A percentile compares a stretch with the other conserved stretches of the same genome.
These are phyloP conservation scores for Eilema griseolum DNA, from an alignment of 2,888 invertebrate species.

Conservation along the genomic window DNA sequence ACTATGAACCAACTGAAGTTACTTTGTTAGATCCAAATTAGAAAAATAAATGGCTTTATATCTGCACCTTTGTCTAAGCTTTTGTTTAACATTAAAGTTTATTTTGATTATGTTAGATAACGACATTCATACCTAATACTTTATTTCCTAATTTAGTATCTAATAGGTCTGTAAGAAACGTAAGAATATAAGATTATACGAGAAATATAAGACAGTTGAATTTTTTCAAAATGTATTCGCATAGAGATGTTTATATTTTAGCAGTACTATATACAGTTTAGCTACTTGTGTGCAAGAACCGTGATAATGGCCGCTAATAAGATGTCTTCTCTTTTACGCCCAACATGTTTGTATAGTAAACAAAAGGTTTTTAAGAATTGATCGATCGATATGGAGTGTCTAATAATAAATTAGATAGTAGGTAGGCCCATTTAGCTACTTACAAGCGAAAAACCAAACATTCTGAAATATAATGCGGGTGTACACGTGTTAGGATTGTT, in stretches of 20 bases:
- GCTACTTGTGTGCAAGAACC: background rate
- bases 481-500: background rate
- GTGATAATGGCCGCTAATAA: background rate
- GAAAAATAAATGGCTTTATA: background rate
- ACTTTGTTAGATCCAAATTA: background rate
- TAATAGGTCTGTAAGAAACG: too few species aligned
- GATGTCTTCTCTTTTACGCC: background rate
- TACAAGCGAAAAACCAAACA: background rate
- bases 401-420: background rate
- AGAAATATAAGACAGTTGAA: too few species aligned
- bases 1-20: background rate
- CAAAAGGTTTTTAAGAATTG: background rate
- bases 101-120: too few species aligned
- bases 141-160: too few species aligned
- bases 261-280: too few species aligned
- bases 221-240: too few species aligned
- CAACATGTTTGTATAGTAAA: background rate
- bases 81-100: background rate
- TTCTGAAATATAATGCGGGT: background rate
- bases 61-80: background rate
- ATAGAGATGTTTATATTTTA: too few species aligned
- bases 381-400: background rate
- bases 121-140: too few species aligned
- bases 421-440: too few species aligned
- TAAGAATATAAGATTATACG: too few species aligned